Evolutionary conservation across 2,888 invertebrate species (phyloP).

Genomic region (Acanthacorydalis orientalis): DNA sequence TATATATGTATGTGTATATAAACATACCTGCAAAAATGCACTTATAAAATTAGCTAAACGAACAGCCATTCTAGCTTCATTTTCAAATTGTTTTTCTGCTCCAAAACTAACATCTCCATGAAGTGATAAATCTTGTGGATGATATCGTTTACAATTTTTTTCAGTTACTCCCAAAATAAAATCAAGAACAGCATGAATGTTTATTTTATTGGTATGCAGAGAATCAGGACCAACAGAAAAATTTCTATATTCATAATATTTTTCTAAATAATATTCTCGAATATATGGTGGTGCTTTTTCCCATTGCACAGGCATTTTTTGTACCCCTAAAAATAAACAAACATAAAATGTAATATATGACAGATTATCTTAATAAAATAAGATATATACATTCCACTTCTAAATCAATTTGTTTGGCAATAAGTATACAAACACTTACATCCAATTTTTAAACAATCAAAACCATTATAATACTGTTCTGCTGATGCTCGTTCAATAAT

Average conservation of each 20-base stretch:
- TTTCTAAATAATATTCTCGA: constrained; percentile 56
- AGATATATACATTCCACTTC: no score
- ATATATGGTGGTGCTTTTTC: constrained; percentile 52
- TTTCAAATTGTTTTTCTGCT: constrained; percentile 75
- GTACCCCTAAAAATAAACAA: constrained; percentile 56
- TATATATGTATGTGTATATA: constrained; percentile 76
- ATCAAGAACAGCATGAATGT: constrained; percentile 60
- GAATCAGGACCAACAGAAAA: constrained; percentile 46
- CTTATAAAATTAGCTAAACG: constrained; percentile 90
- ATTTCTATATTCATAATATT: constrained; percentile 58
- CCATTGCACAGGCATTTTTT: constrained; percentile 72
- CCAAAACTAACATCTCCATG: constrained; percentile 81
- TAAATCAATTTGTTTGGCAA: background rate
- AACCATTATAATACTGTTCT: constrained; percentile 84
- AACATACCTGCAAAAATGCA: constrained; percentile 67
- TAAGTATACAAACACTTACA: constrained; percentile 45
- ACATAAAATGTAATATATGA: no score
- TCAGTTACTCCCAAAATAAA: constrained; percentile 54
- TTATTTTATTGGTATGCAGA: constrained; percentile 46
- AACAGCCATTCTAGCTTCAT: constrained; percentile 94
- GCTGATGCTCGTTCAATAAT: constrained; percentile 83
- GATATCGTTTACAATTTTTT: constrained; percentile 35
- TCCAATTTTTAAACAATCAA: constrained; percentile 80
- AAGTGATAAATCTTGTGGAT: constrained; percentile 54
- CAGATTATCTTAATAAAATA: no score